These are phyloP conservation scores for Ecliptopera silaceata DNA, from an alignment of 2,888 invertebrate genomes.

Conservation along the genomic window DNA sequence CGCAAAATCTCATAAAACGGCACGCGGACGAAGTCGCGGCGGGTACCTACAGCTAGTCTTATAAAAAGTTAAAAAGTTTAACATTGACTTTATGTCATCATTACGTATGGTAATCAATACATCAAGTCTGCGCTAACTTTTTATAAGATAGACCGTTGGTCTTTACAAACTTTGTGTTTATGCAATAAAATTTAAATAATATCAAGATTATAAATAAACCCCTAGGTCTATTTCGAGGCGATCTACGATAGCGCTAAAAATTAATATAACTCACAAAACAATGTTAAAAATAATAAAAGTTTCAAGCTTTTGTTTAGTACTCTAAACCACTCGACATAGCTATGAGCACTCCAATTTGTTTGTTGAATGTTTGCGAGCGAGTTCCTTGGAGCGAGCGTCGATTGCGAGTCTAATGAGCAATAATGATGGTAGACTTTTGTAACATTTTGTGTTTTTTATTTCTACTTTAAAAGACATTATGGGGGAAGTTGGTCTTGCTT, in stretches of 20 bases:
- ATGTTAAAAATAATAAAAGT: slow-evolving; percentile 17
- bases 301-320: slow-evolving; percentile 21
- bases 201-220: no score
- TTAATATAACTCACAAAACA: slow-evolving; percentile 7
- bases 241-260: not conserved
- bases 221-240: no score
- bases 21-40: no score
- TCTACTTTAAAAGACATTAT: slow-evolving; percentile 43
- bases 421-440: slow-evolving; percentile 67
- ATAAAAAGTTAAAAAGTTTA: no score
- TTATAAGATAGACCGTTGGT: no score
- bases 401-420: slow-evolving; percentile 77
- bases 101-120: no score
- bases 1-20: no score
- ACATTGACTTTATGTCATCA: no score
- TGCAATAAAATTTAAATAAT: no score
- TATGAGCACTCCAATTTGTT: slow-evolving; percentile 63
- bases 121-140: no score
- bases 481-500: slow-evolving; percentile 12
- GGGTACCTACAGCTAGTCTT: no score
- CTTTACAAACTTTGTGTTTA: no score
- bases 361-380: slow-evolving; percentile 50
- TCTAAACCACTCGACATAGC: slow-evolving; percentile 19
- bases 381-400: slow-evolving; percentile 66
- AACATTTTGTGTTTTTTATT: slow-evolving; percentile 49